Base-by-base conservation (phyloP, 2,797 vertebrate species). In the Siniperca obscura region DNA sequence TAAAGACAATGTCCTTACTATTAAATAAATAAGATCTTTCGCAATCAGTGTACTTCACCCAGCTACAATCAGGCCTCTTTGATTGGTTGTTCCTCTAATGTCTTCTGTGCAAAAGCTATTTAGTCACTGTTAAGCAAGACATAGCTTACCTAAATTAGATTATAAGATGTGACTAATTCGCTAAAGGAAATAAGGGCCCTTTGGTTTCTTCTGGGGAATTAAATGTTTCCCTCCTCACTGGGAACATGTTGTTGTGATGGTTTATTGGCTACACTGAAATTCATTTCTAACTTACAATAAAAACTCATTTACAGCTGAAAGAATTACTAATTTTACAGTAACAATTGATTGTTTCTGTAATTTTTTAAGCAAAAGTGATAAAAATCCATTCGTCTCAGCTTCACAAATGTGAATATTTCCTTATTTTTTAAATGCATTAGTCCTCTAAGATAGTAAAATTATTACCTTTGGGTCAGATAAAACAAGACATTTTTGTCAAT, bases 1-100 rank as follows among this genome's bases (percentile, higher is more conserved):
- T 89, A 93, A 91, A 91, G 85, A 90, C 80, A 30, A 77, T 87
- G 62, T 84, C 82, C 61, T 88, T 77, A 82, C 56, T 71, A 60
- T 80, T 65, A 65, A 80, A 81, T 64, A 73, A 74, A 88, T 62
- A 70, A 68, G 4, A 74, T 57, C 25, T 89, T 80, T 83, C 12
- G 0, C 22, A 83, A 62, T 75, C 74, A 71, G 46, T 67, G 42
- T 64, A 40, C 61, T 76, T 74, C 8, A 5, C 25, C 55, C 50
- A 48, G 62, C 27, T 87, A 72, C 69, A 27, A 48, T 48, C 48
- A 72, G 70, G 36, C 52, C 53, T 61, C 30, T 64, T 34, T 73
- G 4, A 74, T 65, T 74, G 42, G 6, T 36, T 36, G 36, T 34
- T 74, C 44, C 19, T 66, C 46, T 67, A 59, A 73, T 70, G 19